Percentiles rank a stretch among this genome's conserved stretches.
These are phyloP conservation scores for Coenonympha arcania DNA, from an alignment of 2,888 invertebrate species.

Conservation along the genomic window DNA sequence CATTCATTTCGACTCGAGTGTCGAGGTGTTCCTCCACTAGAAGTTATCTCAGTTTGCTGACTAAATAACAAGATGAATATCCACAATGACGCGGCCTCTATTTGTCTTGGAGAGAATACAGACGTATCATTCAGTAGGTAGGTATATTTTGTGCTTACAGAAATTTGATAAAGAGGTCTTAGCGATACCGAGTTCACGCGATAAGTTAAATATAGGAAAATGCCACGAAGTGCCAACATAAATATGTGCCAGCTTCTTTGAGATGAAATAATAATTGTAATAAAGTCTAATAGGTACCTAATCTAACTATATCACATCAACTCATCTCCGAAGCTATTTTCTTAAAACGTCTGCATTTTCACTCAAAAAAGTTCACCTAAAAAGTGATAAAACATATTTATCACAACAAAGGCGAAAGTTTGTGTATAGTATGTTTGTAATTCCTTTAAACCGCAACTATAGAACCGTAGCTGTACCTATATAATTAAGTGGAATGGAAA, in stretches of 20 bases:
- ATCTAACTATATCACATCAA: too few relatives aligned
- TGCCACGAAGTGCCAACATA: slow-evolving; percentile 40
- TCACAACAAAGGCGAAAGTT: too few relatives aligned
- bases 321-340: too few relatives aligned
- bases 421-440: too few relatives aligned
- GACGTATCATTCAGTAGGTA: slow-evolving; percentile 32
- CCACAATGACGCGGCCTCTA: slow-evolving; percentile 43
- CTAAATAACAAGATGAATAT: slow-evolving; percentile 43
- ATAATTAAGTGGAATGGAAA: too few relatives aligned
- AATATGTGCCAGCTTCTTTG: slow-evolving; percentile 6
- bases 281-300: background rate
- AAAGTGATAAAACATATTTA: too few relatives aligned
- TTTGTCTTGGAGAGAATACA: slow-evolving; percentile 48
- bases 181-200: slow-evolving; percentile 62
- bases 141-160: slow-evolving; percentile 27
- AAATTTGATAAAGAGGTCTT: slow-evolving; percentile 66
- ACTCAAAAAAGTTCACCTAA: too few relatives aligned
- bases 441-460: too few relatives aligned
- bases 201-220: slow-evolving; percentile 66
- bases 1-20: slow-evolving; percentile 50
- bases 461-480: too few relatives aligned
- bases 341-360: too few relatives aligned
- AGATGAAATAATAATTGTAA: slow-evolving; percentile 1
- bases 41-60: slow-evolving; percentile 44
- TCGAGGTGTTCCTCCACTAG: slow-evolving; percentile 51